Base-by-base conservation (phyloP, 30 jellyfish, hydroid and myxozoan genomes). In the Cassiopea xamachana region DNA sequence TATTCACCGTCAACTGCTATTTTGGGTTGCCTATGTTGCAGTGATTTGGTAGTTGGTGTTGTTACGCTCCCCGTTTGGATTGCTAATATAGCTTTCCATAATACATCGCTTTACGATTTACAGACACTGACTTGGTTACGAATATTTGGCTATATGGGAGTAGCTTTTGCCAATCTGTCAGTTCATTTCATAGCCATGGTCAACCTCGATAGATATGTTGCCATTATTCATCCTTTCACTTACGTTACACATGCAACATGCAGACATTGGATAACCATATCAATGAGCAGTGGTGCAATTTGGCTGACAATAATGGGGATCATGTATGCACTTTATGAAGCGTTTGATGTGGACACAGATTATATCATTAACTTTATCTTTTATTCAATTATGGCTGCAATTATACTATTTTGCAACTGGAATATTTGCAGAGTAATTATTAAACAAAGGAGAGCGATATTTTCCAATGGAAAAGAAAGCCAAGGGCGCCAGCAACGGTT, bases 1-100 rank as follows among this genome's bases (percentile, higher is more conserved):
- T 86, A 84, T 44, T 70, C 92, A 16, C 92, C 92, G 14, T 84
- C 92, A 84, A 84, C 71, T 44, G 45, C 51, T 49, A 64, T 84
- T 1, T 73, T 84, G 27, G 92, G 86, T 13, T 76, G 86, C 59
- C 46, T 84, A 59, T 84, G 86, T 67, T n/a, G 51, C 6, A 84
- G 92, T 43, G 92, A 84, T 27, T 46, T 70, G 39, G 48, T 84
- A 0, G 78, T 84, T 1, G 92, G 92, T 4, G 39, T 71, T 5
- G 19, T 45, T 14, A 83, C 60, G 13, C 92, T 69, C 47, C 92
- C 92, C 27, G 1, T 84, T 49, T 84, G 90, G 79, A 13, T 81
- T 16, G 14, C 50, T 27, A 17, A 12, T 13, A 9, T 51, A 51
- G 9, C 9, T 2, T 4, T 9, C 64, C 4, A 9, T 51, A 9